These are phyloP conservation scores for Mugil cephalus DNA, from an alignment of 2,113 vertebrate genomes.

Conservation along the genomic window DNA sequence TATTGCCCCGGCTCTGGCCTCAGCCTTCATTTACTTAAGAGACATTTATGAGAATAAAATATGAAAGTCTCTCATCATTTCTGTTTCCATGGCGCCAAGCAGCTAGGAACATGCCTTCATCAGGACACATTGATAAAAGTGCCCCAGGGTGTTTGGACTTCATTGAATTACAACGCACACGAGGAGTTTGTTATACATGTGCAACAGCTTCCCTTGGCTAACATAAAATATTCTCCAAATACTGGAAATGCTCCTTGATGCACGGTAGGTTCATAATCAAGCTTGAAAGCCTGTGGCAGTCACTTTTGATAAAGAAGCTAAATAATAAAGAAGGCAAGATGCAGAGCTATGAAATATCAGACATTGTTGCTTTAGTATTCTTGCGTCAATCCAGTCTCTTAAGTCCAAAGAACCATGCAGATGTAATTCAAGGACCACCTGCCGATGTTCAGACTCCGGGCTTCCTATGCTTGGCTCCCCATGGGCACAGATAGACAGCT, in stretches of 20 bases:
- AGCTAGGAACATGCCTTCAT: slow-evolving; percentile 37
- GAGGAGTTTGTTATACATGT: slow-evolving; percentile 38
- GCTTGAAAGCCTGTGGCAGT: slow-evolving; percentile 18
- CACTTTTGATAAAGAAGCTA: slow-evolving; percentile 10
- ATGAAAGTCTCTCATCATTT: slow-evolving; percentile 22
- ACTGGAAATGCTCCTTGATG: slow-evolving; percentile 11
- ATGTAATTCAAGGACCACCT: slow-evolving; percentile 2
- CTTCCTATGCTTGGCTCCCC: not conserved
- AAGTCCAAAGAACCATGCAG: not conserved
- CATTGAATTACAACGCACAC: slow-evolving; percentile 49
- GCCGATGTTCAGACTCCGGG: not conserved
- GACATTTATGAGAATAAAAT: slow-evolving; percentile 9
- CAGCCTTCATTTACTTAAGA: not conserved
- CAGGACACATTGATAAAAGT: slow-evolving; percentile 32
- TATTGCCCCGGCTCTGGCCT: not conserved
- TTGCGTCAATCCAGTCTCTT: slow-evolving; percentile 7
- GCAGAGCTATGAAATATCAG: not conserved
- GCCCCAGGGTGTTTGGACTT: slow-evolving; percentile 49
- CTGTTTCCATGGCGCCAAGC: slow-evolving; percentile 64
- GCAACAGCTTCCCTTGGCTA: slow-evolving; percentile 9
- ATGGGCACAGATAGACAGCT: not conserved
- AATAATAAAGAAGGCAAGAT: slow-evolving; percentile 24
- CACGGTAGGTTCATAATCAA: slow-evolving; percentile 10
- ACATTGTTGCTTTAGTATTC: not conserved
- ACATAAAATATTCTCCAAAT: slow-evolving; percentile 34